Evolutionary conservation across 2,888 invertebrate species (phyloP), one percentile per base, ranked within the genome.

Genomic region (Alviniconcha strummeri): DNA sequence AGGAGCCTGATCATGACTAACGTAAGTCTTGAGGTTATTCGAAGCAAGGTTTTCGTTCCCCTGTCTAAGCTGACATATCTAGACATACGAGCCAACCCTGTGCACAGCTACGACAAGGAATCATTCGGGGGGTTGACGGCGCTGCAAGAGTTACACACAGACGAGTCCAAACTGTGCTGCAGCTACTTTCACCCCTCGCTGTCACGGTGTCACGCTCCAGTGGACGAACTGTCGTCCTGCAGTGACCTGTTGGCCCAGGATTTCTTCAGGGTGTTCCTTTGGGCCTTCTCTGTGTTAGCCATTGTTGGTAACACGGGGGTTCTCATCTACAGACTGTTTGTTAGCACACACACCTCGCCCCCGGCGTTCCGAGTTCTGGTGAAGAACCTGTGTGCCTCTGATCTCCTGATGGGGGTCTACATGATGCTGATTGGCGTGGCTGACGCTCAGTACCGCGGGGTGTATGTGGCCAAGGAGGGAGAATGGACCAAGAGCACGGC

Each of bases 331-430:
- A 71, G 83, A n/a, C 5, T 83, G 55, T 15, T 83, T 11, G 13
- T 74, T 9, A 71, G 72, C 7, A 13, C 54, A 13, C 19, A 55
- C 11, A 17, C 7, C 8, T 17, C 36, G 4, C 5, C 64, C 15
- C 69, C 60, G n/a, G 60, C 69, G n/a, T 83, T 55, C 19, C 60
- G 83, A 11, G 71, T 81, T 8, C 74, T 86, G n/a, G 83, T 86
- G 19, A 78, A 77, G 2, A 83, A 83, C 69, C 82, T 86, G 36
- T 67, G 83, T n/a, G 17, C 75, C 0, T 84, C 86, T 15, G 83
- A 87, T 8, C 83, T 87, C 52, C 84, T 84, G 13, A 89, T 89
- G 89, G 89, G 89, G 1, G 64, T 88, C 2, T 89, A 89, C 81
- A 77, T 89, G 84, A 52, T 86, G 11, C 86, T 87, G 7, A 89